Base-by-base conservation (phyloP, 2,888 invertebrate species). In the Adineta ricciae region DNA sequence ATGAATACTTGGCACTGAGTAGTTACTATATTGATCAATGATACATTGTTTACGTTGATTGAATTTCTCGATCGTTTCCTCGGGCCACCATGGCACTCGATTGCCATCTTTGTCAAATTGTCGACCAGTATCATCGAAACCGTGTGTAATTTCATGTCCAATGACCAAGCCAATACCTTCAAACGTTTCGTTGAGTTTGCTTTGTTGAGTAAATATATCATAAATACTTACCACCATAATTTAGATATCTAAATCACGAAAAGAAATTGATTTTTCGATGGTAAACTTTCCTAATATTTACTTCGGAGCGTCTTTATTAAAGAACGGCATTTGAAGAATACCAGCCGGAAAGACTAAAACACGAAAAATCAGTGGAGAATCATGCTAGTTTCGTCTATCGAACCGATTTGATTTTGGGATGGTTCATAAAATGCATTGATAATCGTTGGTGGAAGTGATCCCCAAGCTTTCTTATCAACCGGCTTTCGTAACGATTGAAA, bases 21-120 rank as follows among this genome's bases (percentile, higher is more conserved):
- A 96, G 91, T 93, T 92, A 84, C 94, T 93, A 90, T 99, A 99
- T 90, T 99, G 98, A 56, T 95, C 93, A 19, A 94, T 93, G 87
- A 96, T 93, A 89, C 99, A 99, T 88, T 95, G 93, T 0, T 96
- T 94, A 86, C 94, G 93, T 73, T 94, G 92, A 88, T 96, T 95
- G 90, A 99, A 99, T 85, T 93, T 93, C 0, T 93, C 93, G 86
- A 97, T 94, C 0, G 97, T 97, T 21, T 93, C 93, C 88, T 95
- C 94, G 88, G 96, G 95, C 99, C 99, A 99, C 98, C 99, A 99
- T 87, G 95, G 95, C 89, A 96, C 94, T 86, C 99, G 91, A 90
- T 98, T 98, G 0, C 99, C 99, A 88, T 94, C 93, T 91, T 94
- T 94, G 90, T 99, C 98, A 90, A 96, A 99, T 90, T 97, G 96